Base-by-base conservation (phyloP, 92 coral and sea anemone species). In the Heliopora coerulea region DNA sequence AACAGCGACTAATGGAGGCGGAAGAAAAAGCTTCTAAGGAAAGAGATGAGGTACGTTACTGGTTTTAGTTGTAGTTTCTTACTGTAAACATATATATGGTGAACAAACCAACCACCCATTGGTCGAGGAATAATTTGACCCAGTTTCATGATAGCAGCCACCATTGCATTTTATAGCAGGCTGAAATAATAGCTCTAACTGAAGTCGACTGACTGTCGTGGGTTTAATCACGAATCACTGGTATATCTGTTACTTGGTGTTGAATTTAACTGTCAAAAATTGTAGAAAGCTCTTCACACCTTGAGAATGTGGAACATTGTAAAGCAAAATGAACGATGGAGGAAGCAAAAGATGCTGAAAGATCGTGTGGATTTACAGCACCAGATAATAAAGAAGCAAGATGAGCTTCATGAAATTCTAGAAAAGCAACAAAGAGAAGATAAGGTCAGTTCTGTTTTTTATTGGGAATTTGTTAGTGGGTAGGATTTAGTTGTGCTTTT, bases 361-460 rank as follows among this genome's bases (percentile, higher is more conserved):
- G 97, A 93, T 59, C 86, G 84, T 25, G 96, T 93, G 74, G 41
- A 89, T 30, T 73, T 93, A 59, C 98, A 93, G 32, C 98, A 93
- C 73, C 83, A 83, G 10, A 84, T 93, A 20, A 93, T 93, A 19
- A 87, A 81, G 69, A 81, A 86, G 66, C 98, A 93, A 73, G 98
- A 93, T 79, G 66, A 49, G 52, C 86, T 90, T 11, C 88, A 54
- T 56, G 42, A 26, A 48, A n/a, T 37, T 19, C 49, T 52, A 9
- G 10, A 3, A 24, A 32, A 62, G 15, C 17, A 70, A 50, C 25
- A 49, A 50, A 68, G 18, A 13, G 59, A 68, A 28, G 49, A 54
- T 11, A 56, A 56, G 61, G 61, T 56, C 17, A 46, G 52, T 46
- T n/a, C n/a, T 8, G 12, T 46, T 37, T 4, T 37, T 11, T 37